phyloP scores from a whole-genome alignment of 1,140 invertebrate species.

The Diuraphis noxia region DNA sequence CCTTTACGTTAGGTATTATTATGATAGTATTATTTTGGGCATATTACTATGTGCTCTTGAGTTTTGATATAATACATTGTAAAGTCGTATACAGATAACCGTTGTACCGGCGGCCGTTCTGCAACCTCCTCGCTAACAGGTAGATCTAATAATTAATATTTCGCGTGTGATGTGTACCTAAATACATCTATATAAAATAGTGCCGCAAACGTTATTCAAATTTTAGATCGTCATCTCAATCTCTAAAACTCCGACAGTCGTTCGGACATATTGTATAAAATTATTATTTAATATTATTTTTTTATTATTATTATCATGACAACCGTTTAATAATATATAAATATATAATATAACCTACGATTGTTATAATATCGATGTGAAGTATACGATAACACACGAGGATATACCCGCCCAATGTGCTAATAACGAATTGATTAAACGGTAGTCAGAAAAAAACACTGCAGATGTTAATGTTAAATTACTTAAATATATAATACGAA shows the following conservation, averaged over 20 bases:
- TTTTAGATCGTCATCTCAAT: not conserved
- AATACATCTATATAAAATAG: not conserved
- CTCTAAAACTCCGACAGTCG: not conserved
- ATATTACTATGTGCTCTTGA: not conserved
- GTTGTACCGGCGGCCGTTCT: not conserved
- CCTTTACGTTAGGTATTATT: constrained; percentile 23
- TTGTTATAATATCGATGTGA: not conserved
- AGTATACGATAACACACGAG: not conserved
- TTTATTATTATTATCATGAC: not conserved
- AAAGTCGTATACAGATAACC: too few relatives aligned
- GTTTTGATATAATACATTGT: not conserved
- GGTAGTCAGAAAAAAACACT: not conserved
- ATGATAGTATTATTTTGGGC: not conserved
- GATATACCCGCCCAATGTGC: too few relatives aligned
- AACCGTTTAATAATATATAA: not conserved
- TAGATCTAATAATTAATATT: not conserved
- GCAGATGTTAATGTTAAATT: too few relatives aligned
- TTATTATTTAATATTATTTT: not conserved
- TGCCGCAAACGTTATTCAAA: not conserved
- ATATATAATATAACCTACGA: not conserved
- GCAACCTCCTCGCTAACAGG: not conserved
- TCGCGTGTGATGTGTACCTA: not conserved
- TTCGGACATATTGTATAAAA: not conserved
- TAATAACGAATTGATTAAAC: not conserved
- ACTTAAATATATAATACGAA: not conserved